Conservation (phyloP, 2,797 vertebrate species). For the Erpetoichthys calabaricus region DNA sequence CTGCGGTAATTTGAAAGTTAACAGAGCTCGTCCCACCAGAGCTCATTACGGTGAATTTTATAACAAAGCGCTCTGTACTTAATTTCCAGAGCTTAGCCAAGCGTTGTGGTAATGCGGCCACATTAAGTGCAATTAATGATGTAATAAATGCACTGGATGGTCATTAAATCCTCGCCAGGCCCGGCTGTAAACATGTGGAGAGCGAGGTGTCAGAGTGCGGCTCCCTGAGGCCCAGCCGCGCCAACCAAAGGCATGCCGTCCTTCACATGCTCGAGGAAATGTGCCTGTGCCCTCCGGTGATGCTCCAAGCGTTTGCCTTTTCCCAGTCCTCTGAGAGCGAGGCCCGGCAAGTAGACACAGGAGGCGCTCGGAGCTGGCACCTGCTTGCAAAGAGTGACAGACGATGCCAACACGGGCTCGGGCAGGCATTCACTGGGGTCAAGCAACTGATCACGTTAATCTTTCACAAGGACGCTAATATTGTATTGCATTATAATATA, state of each 20-base stretch:
- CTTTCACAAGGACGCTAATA: too few species aligned
- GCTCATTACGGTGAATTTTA: constrained; percentile 81
- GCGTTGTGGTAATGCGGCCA: constrained; percentile 57
- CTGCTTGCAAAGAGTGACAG: constrained; percentile 35
- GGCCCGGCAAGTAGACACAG: constrained; percentile 16
- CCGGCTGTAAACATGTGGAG: constrained; percentile 48
- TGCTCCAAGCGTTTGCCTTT: constrained; percentile 24
- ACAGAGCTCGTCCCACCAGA: constrained; percentile 80
- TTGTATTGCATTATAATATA: too few species aligned
- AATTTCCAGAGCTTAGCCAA: constrained; percentile 71
- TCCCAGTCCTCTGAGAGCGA: constrained; percentile 24
- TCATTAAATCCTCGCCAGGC: constrained; percentile 60
- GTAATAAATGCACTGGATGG: constrained; percentile 66
- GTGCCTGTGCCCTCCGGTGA: constrained; percentile 35
- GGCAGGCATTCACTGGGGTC: too few species aligned
- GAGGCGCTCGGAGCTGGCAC: constrained; percentile 1
- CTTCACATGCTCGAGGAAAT: too few species aligned
- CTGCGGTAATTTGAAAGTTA: constrained; percentile 75
- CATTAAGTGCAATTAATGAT: constrained; percentile 79
- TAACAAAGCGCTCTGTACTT: constrained; percentile 73
- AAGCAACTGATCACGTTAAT: too few species aligned
- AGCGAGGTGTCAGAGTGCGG: constrained; percentile 32
- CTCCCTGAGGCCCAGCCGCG: constrained; percentile 13
- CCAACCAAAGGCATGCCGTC: background rate
- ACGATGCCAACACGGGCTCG: constrained; percentile 31